Conservation (phyloP, 2,113 vertebrate genomes). For the Scatophagus argus region DNA sequence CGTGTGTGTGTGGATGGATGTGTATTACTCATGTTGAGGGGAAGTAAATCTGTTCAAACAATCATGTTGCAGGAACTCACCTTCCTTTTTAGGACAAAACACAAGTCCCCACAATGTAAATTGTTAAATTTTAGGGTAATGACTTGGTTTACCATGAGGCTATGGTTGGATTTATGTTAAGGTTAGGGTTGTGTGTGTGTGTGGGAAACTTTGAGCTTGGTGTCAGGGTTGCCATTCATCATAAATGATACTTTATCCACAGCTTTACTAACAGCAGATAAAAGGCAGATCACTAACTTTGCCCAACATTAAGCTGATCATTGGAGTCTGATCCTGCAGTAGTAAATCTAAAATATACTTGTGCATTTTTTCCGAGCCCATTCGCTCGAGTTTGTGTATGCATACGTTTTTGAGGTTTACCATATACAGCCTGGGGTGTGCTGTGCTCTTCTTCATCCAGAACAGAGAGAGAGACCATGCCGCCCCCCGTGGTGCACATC, state of each 20-base stretch:
- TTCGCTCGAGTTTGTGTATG: not conserved
- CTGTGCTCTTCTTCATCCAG: conserved; percentile 39
- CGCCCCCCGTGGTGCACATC: conserved; percentile 74
- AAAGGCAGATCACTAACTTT: not conserved
- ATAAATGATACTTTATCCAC: conserved; percentile 18
- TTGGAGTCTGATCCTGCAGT: not conserved
- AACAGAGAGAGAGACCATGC: conserved; percentile 60
- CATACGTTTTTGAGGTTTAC: conserved; percentile 54
- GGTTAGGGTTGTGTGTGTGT: too few relatives aligned
- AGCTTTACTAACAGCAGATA: not conserved
- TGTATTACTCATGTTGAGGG: too few relatives aligned
- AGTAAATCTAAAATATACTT: not conserved
- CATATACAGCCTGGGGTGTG: conserved; percentile 53
- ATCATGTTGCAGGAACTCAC: too few relatives aligned
- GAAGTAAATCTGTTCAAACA: too few relatives aligned
- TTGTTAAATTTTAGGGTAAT: too few relatives aligned
- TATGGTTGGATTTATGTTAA: too few relatives aligned
- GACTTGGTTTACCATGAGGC: too few relatives aligned
- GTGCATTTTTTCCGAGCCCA: not conserved
- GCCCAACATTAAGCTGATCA: conserved; percentile 10
- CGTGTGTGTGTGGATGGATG: not conserved
- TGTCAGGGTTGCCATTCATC: conserved; percentile 7
- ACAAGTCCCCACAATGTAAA: too few relatives aligned
- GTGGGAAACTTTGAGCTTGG: conserved; percentile 23
- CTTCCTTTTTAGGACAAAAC: too few relatives aligned